Evolutionary conservation across 2,888 invertebrate genomes (phyloP).

Genomic region (Gryllus longicercus): DNA sequence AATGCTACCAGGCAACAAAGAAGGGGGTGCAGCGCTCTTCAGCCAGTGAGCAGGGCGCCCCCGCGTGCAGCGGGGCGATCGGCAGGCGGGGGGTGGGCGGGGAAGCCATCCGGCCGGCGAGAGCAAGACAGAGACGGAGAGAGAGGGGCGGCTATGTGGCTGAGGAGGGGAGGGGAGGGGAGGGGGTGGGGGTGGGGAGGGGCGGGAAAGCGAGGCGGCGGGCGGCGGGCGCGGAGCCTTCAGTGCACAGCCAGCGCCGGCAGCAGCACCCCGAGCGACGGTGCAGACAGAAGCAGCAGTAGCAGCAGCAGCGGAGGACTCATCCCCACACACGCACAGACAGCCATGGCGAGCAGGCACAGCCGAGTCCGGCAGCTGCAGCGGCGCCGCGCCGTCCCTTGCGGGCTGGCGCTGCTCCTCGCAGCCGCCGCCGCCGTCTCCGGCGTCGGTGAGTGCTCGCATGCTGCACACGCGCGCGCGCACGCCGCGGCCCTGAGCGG

Average conservation of each 20-base stretch:
- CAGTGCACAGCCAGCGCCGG: neutral
- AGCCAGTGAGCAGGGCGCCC: too few relatives aligned
- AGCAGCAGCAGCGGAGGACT: too few relatives aligned
- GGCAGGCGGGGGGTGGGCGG: neutral
- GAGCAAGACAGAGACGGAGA: too few relatives aligned
- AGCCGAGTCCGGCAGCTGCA: neutral
- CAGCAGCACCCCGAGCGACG: neutral
- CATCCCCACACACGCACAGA: slow-evolving; percentile 2
- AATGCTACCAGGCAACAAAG: too few relatives aligned
- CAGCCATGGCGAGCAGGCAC: neutral
- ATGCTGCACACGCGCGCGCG: neutral
- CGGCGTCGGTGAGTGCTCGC: slow-evolving; percentile 19
- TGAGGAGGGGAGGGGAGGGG: neutral
- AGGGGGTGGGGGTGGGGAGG: too few relatives aligned
- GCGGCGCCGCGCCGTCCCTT: neutral
- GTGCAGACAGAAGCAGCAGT: too few relatives aligned
- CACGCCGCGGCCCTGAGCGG: neutral
- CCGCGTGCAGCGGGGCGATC: neutral
- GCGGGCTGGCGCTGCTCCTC: neutral
- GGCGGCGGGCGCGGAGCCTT: neutral
- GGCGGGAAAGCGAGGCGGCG: neutral
- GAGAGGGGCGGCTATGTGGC: neutral
- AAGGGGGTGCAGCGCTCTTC: too few relatives aligned
- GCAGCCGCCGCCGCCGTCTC: neutral
- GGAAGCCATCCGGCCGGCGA: neutral